Base-by-base conservation (phyloP, 2,888 invertebrate genomes). In the Drosophila hamatofila region DNA sequence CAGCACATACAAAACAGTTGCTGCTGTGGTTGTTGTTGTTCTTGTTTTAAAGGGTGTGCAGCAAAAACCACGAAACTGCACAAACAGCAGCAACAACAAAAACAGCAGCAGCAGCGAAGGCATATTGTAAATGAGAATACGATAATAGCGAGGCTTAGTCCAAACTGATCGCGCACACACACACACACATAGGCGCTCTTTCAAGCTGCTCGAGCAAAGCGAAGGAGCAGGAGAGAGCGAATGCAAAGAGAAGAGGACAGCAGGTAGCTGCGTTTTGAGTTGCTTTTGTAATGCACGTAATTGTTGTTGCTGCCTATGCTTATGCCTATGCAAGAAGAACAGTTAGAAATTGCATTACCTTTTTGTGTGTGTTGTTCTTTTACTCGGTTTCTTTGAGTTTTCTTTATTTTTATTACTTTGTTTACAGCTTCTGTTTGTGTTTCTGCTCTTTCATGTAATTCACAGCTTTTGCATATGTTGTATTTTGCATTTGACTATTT, bases 291-390 rank as follows among this genome's bases (percentile, higher is more conserved):
- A 21, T 48, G 44, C 18, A 64, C 52, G 46, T 46, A 44, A 48
- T 58, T 57, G 56, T 59, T 62, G 52, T 30, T 30, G 30, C 30
- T 11, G 30, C 30, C 33, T 42, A 41, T 55, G 54, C 30, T 21
- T 59, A 18, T 56, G 54, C 37, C 27, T 59, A 12, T 49, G 67
- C 83, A 60, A 49, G n/a, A 46, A 51, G 16, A 52, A 54, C 79
- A 67, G 80, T 75, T 80, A 76, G 68, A 75, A 80, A 76, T 80
- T 61, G 66, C 71, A 79, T 66, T 73, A 51, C 74, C 55, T 59
- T 72, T 30, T 18, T 30, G 46, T 12, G 18, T 7, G 42, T 61
- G 42, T 37, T 55, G 44, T 70, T 49, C n/a, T 49, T 37, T 7
- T 16, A n/a, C 51, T 21, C 39, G 41, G n/a, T 37, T 64, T 56